A percentile compares a stretch with the other conserved stretches of the same genome.
phyloP scores from a whole-genome alignment of 2,113 vertebrate genomes.

The Vombatus ursinus region DNA sequence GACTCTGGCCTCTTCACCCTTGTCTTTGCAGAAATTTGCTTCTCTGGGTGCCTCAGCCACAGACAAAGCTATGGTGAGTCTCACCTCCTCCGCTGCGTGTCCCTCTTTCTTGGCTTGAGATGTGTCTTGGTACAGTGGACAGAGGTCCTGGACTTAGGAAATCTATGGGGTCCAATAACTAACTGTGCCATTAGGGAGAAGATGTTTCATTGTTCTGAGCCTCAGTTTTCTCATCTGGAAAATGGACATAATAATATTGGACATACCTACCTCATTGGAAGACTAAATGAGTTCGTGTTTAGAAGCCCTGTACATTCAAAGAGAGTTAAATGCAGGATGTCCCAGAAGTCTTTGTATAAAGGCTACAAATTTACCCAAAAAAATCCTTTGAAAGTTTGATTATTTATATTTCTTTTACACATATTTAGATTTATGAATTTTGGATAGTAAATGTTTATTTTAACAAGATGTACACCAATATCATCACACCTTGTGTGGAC shows the following conservation, averaged over 20 bases:
- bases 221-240: not conserved
- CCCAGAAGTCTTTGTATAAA: not conserved
- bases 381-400: not conserved
- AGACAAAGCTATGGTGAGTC: constrained; percentile 57
- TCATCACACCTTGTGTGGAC: not conserved
- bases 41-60: constrained; percentile 23
- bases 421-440: not conserved
- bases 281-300: not conserved
- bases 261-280: not conserved
- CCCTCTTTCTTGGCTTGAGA: not conserved
- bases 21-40: constrained; percentile 50
- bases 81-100: not conserved
- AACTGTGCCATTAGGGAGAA: not conserved
- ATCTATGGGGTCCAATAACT: not conserved
- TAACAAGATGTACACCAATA: not conserved
- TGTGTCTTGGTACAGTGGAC: not conserved
- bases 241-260: not conserved
- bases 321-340: not conserved
- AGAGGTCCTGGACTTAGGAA: not conserved
- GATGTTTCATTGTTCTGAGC: not conserved
- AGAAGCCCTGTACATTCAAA: not conserved
- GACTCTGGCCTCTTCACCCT: not conserved
- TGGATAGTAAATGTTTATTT: not conserved
- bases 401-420: not conserved
- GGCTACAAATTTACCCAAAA: not conserved